Base-by-base conservation (phyloP, 2,797 vertebrate genomes). In the Periophthalmus magnuspinnatus region DNA sequence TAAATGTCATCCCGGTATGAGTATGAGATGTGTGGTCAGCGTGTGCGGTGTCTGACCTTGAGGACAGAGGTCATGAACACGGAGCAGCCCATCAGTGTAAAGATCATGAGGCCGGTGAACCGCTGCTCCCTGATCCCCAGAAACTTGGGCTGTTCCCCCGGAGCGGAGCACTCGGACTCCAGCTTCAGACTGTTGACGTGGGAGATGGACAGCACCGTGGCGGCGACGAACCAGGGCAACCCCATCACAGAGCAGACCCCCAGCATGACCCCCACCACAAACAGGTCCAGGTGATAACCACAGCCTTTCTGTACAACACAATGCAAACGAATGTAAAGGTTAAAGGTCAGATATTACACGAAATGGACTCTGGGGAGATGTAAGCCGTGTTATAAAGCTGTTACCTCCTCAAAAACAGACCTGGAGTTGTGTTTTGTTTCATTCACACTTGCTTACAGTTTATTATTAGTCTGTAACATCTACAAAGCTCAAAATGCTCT, bases 41-140 rank as follows among this genome's bases (percentile, higher is more conserved):
- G n/a, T n/a, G n/a, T 41, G 38, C 4, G 13, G 11, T 41, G 38
- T 41, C 41, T 45, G 41, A 98, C 97, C 96, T 99, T 97, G 5
- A 99, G 92, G 77, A 99, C 79, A 17, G 96, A 97, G 66, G 98
- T 99, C 96, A 99, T 95, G 88, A 99, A 99, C 72, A 99, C 98
- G 0, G 98, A 99, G 72, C 95, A 98, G 67, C 98, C 98, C 98
- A 99, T 99, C 65, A 99, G 95, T 41, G 97, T 74, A 88, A 99
- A 99, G 92, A 99, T 99, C 98, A 99, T 98, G 74, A 99, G 95
- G 41, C 98, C 98, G 0, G 97, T 99, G 89, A 99, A 97, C 76
- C 97, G 95, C 85, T 99, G 98, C 88, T 99, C 98, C 6, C 96
- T 89, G 84, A 99, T 99, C 77, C 97, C 98, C 81, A 99, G 93